Evolutionary conservation across 2,888 invertebrate genomes (phyloP).

Genomic region (Dryococelus australis): DNA sequence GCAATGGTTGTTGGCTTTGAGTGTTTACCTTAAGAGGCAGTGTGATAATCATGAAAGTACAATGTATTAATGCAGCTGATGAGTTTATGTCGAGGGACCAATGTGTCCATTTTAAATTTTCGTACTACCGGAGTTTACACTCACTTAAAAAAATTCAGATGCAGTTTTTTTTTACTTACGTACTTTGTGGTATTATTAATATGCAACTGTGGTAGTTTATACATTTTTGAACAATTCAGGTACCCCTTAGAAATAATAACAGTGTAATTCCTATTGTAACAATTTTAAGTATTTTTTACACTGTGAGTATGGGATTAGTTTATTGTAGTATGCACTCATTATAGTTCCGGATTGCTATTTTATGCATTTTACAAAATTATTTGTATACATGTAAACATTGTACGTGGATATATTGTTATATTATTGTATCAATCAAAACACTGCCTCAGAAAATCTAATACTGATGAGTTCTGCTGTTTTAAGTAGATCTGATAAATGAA

Average conservation of each 20-base stretch:
- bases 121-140: neutral
- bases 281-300: neutral
- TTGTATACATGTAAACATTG: neutral
- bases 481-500: constrained; percentile 16
- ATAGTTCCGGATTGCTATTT: neutral
- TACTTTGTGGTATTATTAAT: neutral
- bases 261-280: neutral
- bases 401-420: neutral
- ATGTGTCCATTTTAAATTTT: neutral
- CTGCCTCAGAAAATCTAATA: neutral
- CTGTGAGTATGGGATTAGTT: neutral
- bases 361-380: constrained; percentile 6
- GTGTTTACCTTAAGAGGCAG: constrained; percentile 9
- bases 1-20: constrained; percentile 1
- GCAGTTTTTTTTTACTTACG: neutral
- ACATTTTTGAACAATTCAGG: neutral
- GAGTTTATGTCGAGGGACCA: constrained; percentile 7
- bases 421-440: neutral
- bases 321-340: neutral
- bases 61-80: neutral
- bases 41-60: constrained; percentile 16
- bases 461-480: constrained; percentile 3
- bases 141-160: neutral
- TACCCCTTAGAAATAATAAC: neutral
- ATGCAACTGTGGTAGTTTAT: neutral